Evolutionary conservation across 1,140 invertebrate genomes (phyloP), one percentile per base, ranked within the genome.

Genomic region (Cherax quadricarinatus): DNA sequence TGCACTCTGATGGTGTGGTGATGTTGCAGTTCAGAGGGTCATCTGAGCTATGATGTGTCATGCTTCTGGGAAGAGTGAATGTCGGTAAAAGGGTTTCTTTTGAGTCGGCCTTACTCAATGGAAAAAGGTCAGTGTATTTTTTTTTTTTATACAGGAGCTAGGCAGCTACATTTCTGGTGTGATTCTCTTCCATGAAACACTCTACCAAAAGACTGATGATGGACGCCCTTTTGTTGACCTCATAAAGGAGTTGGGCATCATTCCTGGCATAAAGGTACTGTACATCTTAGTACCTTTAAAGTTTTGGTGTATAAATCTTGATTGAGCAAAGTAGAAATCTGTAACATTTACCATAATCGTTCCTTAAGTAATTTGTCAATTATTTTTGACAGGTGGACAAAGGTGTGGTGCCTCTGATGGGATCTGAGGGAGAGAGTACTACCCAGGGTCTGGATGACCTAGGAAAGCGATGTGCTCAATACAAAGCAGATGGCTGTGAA

Each of bases 401-500:
- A 94, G 98, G 98, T 95, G 97, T 98, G 18, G 98, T 98, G 0
- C 97, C 97, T 88, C 95, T 98, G 41, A 97, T 98, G 95, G 98
- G 99, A 73, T 98, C 98, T 92, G 97, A 98, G 94, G 98, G 97
- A 94, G 99, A 99, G 95, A 97, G 97, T 95, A 99, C 99, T 88
- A 99, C 99, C 53, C 99, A 99, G 96, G 99, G 98, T 95, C 96
- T 99, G 88, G 99, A 99, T 95, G 98, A 99, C 94, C 96, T 99
- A 94, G 97, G 97, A 93, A 97, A 98, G 94, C 97, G 99, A 92
- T 99, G 98, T 95, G 98, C 98, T 90, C 97, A 99, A 95, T 99
- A 99, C 96, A 99, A 99, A 95, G 99, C 99, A 95, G 98, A 99
- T 94, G 99, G 99, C 30, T 99, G 98, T 94, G 97, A 99, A 94